phyloP scores from a whole-genome alignment of 2,797 vertebrate genomes.

The Linurgus olivaceus region DNA sequence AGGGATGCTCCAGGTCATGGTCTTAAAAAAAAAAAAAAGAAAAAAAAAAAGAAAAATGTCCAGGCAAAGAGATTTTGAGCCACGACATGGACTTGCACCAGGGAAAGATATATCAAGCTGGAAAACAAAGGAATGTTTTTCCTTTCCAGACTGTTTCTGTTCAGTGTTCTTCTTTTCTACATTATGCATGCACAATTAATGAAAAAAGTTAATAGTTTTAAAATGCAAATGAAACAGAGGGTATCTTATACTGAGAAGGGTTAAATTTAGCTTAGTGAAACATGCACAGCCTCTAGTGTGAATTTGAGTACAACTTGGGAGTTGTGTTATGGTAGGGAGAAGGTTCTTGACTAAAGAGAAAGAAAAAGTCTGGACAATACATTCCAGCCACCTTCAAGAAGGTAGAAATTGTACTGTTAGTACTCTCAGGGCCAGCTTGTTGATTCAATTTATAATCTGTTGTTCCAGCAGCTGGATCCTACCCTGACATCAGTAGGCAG shows the following conservation, averaged over 20 bases:
- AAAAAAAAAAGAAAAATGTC: not conserved
- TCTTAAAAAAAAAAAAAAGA: not conserved
- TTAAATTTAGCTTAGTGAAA: not conserved
- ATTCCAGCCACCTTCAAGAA: not conserved
- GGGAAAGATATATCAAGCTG: not conserved
- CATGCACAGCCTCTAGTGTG: not conserved
- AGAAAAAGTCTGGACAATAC: not conserved
- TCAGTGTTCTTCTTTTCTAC: not conserved
- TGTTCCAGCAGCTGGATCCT: not conserved
- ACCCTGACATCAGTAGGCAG: not conserved
- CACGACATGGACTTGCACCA: not conserved
- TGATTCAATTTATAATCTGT: not conserved
- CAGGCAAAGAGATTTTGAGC: not conserved
- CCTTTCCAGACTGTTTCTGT: not conserved
- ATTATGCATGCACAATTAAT: not conserved
- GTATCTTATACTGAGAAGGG: not conserved
- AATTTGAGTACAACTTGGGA: not conserved
- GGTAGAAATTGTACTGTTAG: not conserved
- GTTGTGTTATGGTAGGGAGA: not conserved
- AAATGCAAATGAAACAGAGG: not conserved
- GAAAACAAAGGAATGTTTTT: not conserved
- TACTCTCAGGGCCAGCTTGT: not conserved
- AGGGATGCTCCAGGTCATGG: slow-evolving; percentile 13
- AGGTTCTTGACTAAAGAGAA: not conserved
- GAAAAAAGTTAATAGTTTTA: not conserved